A percentile compares a stretch with the other conserved stretches of the same genome.
Conservation (phyloP, 1,140 invertebrate genomes). For the Gerris buenoi region DNA sequence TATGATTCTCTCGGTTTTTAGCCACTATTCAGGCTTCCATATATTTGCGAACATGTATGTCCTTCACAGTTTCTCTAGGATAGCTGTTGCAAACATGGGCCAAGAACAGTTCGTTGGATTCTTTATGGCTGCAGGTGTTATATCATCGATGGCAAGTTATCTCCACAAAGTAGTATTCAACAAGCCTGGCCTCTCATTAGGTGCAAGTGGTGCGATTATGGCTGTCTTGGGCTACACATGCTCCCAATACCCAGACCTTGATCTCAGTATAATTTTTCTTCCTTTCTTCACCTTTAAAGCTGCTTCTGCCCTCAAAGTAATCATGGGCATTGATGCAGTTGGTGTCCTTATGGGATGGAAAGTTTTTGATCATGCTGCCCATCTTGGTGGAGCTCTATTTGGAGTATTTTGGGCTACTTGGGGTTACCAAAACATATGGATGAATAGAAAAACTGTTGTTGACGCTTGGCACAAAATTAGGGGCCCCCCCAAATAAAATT, state of each 20-base stretch:
- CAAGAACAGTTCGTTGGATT: conserved; percentile 84
- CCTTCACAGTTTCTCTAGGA: conserved; percentile 57
- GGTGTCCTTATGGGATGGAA: conserved; percentile 79
- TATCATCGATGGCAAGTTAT: conserved; percentile 75
- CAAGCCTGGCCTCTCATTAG: conserved; percentile 59
- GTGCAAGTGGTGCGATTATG: conserved; percentile 89
- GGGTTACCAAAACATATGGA: conserved; percentile 8
- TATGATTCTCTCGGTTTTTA: conserved; percentile 85
- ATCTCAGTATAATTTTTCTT: conserved; percentile 77
- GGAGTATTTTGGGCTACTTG: conserved; percentile 45
- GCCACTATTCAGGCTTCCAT: conserved; percentile 76
- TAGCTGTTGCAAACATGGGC: conserved; percentile 48
- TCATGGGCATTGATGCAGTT: conserved; percentile 63
- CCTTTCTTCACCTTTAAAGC: conserved; percentile 78
- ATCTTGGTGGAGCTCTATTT: conserved; percentile 82
- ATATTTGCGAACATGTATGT: conserved; percentile 91
- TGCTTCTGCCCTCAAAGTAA: conserved; percentile 61
- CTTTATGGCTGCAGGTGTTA: conserved; percentile 73
- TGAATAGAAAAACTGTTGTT: neutral
- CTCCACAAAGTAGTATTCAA: conserved; percentile 54
- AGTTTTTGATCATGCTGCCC: conserved; percentile 93
- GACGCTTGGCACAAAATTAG: conserved; percentile 4
- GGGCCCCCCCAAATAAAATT: neutral
- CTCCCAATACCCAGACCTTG: conserved; percentile 65
- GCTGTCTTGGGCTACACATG: conserved; percentile 74